Percentiles rank a stretch among this genome's conserved stretches.
These are phyloP conservation scores for Diploscapter pachys DNA, from an alignment of 1,140 invertebrate species.

Conservation along the genomic window DNA sequence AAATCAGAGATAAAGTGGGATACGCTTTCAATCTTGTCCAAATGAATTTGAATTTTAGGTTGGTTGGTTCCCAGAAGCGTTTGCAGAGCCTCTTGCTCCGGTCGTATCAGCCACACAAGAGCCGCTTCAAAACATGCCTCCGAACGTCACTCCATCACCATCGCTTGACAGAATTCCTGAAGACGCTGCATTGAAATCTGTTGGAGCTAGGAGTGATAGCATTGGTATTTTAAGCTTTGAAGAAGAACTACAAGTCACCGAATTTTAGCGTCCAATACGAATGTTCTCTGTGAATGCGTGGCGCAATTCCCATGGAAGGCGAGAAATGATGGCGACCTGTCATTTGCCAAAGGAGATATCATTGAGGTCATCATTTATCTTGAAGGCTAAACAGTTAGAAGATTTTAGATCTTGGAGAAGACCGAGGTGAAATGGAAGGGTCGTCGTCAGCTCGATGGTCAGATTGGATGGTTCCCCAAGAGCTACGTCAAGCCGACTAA, in stretches of 20 bases:
- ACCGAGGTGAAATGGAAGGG: constrained; percentile 70
- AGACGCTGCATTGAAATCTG: constrained; percentile 31
- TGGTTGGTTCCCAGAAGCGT: constrained; percentile 97
- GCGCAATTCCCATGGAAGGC: constrained; percentile 70
- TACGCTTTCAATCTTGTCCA: neutral
- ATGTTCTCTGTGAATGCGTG: constrained; percentile 46
- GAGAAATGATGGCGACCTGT: constrained; percentile 69
- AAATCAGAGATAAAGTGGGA: constrained; percentile 64
- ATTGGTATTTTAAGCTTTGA: neutral
- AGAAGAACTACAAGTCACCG: constrained; percentile 10
- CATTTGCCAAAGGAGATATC: constrained; percentile 70
- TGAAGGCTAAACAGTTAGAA: no score
- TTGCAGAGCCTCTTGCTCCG: constrained; percentile 75
- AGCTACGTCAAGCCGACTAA: constrained; percentile 66
- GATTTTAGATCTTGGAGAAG: neutral
- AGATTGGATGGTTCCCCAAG: constrained; percentile 72
- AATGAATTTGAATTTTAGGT: neutral
- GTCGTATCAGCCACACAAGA: constrained; percentile 37
- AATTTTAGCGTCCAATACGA: constrained; percentile 13
- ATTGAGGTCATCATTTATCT: constrained; percentile 59
- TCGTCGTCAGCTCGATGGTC: constrained; percentile 56
- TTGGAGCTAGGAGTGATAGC: constrained; percentile 9
- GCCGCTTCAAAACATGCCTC: constrained; percentile 32
- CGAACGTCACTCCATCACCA: constrained; percentile 48
- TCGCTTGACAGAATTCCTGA: constrained; percentile 50